Percentiles rank a stretch among this genome's conserved stretches.
These are phyloP conservation scores for Cephus nigrinus DNA, from an alignment of 2,888 invertebrate species.

Conservation along the genomic window DNA sequence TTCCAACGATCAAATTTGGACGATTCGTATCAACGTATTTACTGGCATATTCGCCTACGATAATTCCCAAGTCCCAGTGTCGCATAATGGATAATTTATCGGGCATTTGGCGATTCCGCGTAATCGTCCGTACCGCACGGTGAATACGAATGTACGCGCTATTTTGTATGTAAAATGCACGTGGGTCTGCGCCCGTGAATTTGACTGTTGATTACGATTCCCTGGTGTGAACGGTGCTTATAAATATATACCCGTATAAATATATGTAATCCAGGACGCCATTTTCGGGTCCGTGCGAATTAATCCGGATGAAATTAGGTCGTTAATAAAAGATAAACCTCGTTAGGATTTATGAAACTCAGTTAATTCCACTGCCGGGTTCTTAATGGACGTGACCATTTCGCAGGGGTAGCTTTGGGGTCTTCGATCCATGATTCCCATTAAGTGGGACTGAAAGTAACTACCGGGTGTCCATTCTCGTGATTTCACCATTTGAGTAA, in stretches of 20 bases:
- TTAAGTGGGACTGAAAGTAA: slow-evolving; percentile 22
- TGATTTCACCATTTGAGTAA: slow-evolving; percentile 28
- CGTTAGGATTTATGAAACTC: slow-evolving; percentile 8
- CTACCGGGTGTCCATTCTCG: slow-evolving; percentile 18
- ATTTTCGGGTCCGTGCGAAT: background rate
- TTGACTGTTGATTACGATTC: no score
- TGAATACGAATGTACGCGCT: slow-evolving; percentile 14
- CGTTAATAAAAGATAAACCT: slow-evolving; percentile 35
- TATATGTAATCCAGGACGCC: no score
- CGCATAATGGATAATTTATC: slow-evolving; percentile 6
- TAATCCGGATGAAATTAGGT: slow-evolving; percentile 16
- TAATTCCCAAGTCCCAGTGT: background rate
- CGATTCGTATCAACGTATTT: no score
- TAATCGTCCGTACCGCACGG: slow-evolving; percentile 10
- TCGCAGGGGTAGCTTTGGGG: background rate
- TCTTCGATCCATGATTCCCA: no score
- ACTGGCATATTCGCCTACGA: background rate
- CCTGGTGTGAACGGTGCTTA: no score
- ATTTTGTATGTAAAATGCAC: slow-evolving; percentile 17
- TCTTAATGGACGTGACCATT: slow-evolving; percentile 17
- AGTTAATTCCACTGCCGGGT: slow-evolving; percentile 19
- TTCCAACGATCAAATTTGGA: no score
- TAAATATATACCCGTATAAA: no score
- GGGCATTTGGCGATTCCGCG: slow-evolving; percentile 15
- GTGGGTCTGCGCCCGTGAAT: background rate